Conservation (phyloP, 2,797 vertebrate genomes). For the Anabas testudineus region DNA sequence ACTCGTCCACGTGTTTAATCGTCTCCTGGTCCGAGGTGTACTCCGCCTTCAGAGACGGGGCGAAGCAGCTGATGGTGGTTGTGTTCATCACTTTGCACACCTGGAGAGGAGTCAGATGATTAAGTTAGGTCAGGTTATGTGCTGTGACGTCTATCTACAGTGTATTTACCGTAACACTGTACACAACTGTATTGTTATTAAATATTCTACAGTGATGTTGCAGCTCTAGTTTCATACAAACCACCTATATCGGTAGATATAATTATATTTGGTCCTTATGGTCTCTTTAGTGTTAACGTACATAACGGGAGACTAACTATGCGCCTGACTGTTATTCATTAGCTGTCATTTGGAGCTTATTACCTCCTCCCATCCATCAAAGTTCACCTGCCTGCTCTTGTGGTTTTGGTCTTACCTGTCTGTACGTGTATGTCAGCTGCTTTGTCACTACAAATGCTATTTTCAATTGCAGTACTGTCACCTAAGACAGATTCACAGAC, state of each 20-base stretch:
- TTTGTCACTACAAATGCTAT: not conserved
- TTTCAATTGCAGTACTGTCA: not conserved
- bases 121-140: no score
- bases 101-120: slow-evolving; percentile 82
- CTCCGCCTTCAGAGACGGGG: slow-evolving; percentile 88
- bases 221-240: no score
- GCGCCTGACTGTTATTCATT: not conserved
- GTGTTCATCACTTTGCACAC: slow-evolving; percentile 92
- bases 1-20: slow-evolving; percentile 92
- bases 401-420: not conserved
- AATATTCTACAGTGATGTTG: no score
- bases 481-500: not conserved
- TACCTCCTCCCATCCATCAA: slow-evolving; percentile 1
- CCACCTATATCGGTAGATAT: no score
- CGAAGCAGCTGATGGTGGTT: slow-evolving; percentile 91
- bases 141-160: no score
- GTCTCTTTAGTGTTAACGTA: slow-evolving; percentile 4
- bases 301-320: not conserved
- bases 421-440: not conserved
- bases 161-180: no score
- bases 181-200: no score
- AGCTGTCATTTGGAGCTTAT: not conserved
- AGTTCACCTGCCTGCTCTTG: not conserved
- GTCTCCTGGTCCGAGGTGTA: slow-evolving; percentile 86
- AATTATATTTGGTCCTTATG: no score